A percentile compares a stretch with the other conserved stretches of the same genome.
phyloP scores from a whole-genome alignment of 2,888 invertebrate species.

The Hedya salicella region DNA sequence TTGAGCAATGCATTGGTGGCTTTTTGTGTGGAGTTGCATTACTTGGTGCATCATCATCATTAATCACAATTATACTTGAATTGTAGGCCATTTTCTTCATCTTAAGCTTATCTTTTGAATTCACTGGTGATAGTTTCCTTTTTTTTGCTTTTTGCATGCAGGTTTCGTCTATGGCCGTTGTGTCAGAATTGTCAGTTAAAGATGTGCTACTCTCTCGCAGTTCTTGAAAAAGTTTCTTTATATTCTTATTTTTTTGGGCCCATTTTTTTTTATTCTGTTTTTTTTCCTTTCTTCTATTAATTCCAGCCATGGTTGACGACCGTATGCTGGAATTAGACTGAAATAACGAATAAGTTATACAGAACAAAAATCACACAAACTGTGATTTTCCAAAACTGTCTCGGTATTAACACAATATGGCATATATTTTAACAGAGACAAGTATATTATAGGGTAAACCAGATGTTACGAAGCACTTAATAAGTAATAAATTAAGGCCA shows the following conservation, averaged over 20 bases:
- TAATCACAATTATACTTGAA: constrained; percentile 51
- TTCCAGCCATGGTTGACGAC: constrained; percentile 44
- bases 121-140: constrained; percentile 38
- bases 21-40: constrained; percentile 50
- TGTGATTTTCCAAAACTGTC: background rate
- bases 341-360: constrained; percentile 41
- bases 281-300: constrained; percentile 50
- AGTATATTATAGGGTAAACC: background rate
- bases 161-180: constrained; percentile 52
- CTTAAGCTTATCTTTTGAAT: constrained; percentile 35
- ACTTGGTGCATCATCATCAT: constrained; percentile 55
- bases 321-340: constrained; percentile 52
- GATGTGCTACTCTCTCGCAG: constrained; percentile 43
- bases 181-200: constrained; percentile 36
- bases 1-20: constrained; percentile 59
- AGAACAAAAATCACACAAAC: background rate
- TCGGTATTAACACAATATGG: no score
- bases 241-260: constrained; percentile 49
- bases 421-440: no score
- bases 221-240: constrained; percentile 54
- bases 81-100: constrained; percentile 31
- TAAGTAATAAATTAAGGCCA: background rate
- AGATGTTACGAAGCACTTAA: constrained; percentile 11
- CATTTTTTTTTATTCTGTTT: constrained; percentile 50
- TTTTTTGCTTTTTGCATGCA: constrained; percentile 16